phyloP scores from a whole-genome alignment of 2,888 invertebrate genomes.

The Pelosia muscerda region DNA sequence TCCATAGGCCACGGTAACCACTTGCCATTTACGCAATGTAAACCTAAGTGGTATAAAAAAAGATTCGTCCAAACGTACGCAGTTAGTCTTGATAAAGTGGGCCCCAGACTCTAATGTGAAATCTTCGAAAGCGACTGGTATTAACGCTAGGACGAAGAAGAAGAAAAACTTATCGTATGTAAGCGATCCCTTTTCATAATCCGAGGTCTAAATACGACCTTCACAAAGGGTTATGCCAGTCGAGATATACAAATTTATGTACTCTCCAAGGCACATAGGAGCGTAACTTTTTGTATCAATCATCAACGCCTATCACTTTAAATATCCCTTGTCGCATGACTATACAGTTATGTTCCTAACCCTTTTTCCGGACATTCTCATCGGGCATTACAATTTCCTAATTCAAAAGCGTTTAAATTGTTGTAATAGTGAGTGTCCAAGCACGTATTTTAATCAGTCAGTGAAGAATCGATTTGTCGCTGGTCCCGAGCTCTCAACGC shows the following conservation, averaged over 20 bases:
- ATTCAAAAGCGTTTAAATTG: not conserved
- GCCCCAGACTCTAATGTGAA: too few species aligned
- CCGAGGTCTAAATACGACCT: not conserved
- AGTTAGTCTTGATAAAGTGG: too few species aligned
- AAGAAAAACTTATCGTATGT: too few species aligned
- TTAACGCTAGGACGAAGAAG: too few species aligned
- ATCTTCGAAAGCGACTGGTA: too few species aligned
- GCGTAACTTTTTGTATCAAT: not conserved
- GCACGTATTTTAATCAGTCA: slow-evolving; percentile 40
- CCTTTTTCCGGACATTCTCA: not conserved
- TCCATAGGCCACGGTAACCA: too few species aligned
- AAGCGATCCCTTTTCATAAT: not conserved
- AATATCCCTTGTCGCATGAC: not conserved
- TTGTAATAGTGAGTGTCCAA: slow-evolving; percentile 36
- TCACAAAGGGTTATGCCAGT: not conserved
- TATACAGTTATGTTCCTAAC: not conserved
- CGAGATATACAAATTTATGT: not conserved
- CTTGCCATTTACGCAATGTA: too few species aligned
- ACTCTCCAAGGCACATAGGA: not conserved
- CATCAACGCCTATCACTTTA: not conserved
- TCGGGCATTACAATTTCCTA: not conserved
- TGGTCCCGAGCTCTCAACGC: slow-evolving; percentile 38
- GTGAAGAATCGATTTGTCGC: slow-evolving; percentile 9
- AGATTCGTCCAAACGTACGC: too few species aligned
- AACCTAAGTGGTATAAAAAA: too few species aligned